phyloP scores from a whole-genome alignment of 2,888 invertebrate species.

The Epistrophella euchroma region DNA sequence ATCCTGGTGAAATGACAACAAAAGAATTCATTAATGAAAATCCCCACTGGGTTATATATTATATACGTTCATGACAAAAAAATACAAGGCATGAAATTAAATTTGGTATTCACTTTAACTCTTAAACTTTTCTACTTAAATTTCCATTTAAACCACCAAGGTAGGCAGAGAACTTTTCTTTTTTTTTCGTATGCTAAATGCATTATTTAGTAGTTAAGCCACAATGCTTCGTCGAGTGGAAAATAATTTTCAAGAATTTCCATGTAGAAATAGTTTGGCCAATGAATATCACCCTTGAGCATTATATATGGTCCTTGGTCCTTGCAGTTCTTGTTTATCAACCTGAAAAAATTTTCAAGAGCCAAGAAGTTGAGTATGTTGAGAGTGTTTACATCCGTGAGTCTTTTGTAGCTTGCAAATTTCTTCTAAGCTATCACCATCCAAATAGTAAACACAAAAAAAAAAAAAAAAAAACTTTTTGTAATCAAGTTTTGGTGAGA shows the following conservation, averaged over 20 bases:
- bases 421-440: background rate
- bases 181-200: background rate
- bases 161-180: background rate
- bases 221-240: constrained; percentile 1
- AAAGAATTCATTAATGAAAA: constrained; percentile 39
- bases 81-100: constrained; percentile 9
- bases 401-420: background rate
- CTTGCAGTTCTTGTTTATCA: background rate
- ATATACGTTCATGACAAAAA: background rate
- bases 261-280: constrained; percentile 5
- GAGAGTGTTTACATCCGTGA: background rate
- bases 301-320: background rate
- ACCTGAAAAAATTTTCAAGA: background rate
- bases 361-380: background rate
- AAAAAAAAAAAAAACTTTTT: background rate
- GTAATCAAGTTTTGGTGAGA: background rate
- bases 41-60: background rate
- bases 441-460: background rate
- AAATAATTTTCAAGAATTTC: constrained; percentile 6
- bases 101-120: constrained; percentile 34
- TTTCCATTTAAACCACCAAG: constrained; percentile 6
- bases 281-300: background rate
- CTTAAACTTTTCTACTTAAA: constrained; percentile 33
- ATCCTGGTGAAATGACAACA: constrained; percentile 33
- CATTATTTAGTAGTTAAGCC: constrained; percentile 27